Conservation (phyloP, 1,140 invertebrate genomes). For the Drosophila repletoides region DNA sequence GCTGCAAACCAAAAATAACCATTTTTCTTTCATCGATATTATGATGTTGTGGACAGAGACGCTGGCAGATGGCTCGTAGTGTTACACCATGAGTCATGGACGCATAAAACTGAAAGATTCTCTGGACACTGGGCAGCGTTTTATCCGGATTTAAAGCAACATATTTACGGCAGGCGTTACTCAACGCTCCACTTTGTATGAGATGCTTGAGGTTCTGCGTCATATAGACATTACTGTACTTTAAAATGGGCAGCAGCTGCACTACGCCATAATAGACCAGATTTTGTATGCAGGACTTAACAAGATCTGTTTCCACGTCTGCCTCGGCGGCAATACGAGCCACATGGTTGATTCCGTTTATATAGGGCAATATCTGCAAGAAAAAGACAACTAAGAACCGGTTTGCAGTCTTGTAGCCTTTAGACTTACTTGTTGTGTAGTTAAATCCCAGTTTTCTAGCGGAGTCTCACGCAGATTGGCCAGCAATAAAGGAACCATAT, state of each 20-base stretch:
- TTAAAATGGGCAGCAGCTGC: constrained; percentile 93
- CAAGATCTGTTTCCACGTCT: constrained; percentile 96
- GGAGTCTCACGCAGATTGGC: constrained; percentile 69
- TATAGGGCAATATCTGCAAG: constrained; percentile 90
- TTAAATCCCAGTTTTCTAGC: constrained; percentile 93
- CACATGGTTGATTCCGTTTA: constrained; percentile 96
- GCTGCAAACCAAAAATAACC: constrained; percentile 94
- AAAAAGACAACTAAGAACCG: not conserved
- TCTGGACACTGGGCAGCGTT: constrained; percentile 85
- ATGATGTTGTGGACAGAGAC: constrained; percentile 83
- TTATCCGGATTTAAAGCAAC: constrained; percentile 84
- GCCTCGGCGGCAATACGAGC: constrained; percentile 91
- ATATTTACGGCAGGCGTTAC: constrained; percentile 89
- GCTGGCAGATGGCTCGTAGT: constrained; percentile 91
- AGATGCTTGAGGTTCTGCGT: constrained; percentile 91
- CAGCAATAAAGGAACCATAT: constrained; percentile 93
- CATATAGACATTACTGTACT: constrained; percentile 96
- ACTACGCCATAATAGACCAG: constrained; percentile 89
- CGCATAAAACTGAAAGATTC: constrained; percentile 92
- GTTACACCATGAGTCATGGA: constrained; percentile 93
- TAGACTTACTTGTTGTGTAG: constrained; percentile 92
- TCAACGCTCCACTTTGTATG: constrained; percentile 87
- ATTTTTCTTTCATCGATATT: constrained; percentile 92
- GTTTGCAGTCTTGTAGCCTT: no score
- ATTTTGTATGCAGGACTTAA: constrained; percentile 97